Conservation (phyloP, 2,113 vertebrate genomes). For the Phylloscopus whistleri region DNA sequence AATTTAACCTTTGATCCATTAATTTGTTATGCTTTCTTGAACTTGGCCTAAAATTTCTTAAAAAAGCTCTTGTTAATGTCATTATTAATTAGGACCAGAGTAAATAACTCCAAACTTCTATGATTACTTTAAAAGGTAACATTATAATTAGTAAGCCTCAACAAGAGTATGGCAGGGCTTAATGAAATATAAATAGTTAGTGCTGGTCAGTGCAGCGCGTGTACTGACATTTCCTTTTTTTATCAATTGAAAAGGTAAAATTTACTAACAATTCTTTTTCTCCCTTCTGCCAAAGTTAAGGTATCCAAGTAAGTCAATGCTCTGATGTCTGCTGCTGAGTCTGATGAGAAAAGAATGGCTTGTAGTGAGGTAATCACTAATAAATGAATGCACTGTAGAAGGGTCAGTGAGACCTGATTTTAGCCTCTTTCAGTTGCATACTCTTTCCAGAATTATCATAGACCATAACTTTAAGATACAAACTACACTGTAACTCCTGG, state of each 20-base stretch:
- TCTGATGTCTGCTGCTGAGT: neutral
- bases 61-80: neutral
- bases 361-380: neutral
- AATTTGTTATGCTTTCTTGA: neutral
- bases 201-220: neutral
- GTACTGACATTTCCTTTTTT: neutral
- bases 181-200: neutral
- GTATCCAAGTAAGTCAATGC: neutral
- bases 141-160: neutral
- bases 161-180: neutral
- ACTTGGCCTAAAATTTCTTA: neutral
- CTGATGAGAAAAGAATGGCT: neutral
- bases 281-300: neutral
- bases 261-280: neutral
- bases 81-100: neutral
- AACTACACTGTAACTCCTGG: neutral
- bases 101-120: neutral
- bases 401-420: neutral
- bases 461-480: neutral
- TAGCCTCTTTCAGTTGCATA: neutral
- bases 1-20: neutral
- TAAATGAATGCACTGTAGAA: neutral
- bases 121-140: neutral
- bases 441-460: neutral
- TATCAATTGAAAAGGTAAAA: neutral